A percentile compares a stretch with the other conserved stretches of the same genome.
Conservation (phyloP, 2,797 vertebrate genomes). For the Gouania willdenowi region DNA sequence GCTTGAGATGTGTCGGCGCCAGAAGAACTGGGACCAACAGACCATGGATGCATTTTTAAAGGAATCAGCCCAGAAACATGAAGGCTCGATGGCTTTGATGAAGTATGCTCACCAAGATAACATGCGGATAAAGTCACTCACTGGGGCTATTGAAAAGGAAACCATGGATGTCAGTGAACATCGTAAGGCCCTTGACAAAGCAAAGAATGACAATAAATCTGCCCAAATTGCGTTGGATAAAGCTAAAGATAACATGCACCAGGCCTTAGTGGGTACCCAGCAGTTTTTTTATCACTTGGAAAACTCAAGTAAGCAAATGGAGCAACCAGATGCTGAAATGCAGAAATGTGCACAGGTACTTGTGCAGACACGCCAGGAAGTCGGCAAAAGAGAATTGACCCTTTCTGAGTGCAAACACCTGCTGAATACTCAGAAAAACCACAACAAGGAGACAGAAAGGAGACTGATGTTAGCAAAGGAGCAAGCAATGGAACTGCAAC, state of each 20-base stretch:
- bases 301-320: constrained; percentile 88
- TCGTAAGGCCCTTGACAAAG: constrained; percentile 82
- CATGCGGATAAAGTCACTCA: constrained; percentile 86
- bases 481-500: constrained; percentile 70
- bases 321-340: constrained; percentile 84
- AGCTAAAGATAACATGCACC: constrained; percentile 83
- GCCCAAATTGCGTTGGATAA: constrained; percentile 90
- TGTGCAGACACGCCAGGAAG: constrained; percentile 76
- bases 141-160: constrained; percentile 84
- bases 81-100: constrained; percentile 81
- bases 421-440: constrained; percentile 81
- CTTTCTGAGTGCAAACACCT: constrained; percentile 81
- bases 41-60: constrained; percentile 86
- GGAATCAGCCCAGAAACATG: constrained; percentile 81
- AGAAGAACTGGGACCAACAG: constrained; percentile 89
- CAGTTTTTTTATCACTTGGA: constrained; percentile 91
- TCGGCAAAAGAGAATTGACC: constrained; percentile 73
- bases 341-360: constrained; percentile 86
- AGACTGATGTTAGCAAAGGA: too few species aligned
- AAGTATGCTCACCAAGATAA: constrained; percentile 90
- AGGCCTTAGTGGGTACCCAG: constrained; percentile 85
- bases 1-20: constrained; percentile 81
- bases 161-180: constrained; percentile 80
- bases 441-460: constrained; percentile 87
- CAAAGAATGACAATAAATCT: constrained; percentile 84